Evolutionary conservation across 1,140 invertebrate genomes (phyloP), one percentile per base, ranked within the genome.

Genomic region (Propsilocerus akamusi): DNA sequence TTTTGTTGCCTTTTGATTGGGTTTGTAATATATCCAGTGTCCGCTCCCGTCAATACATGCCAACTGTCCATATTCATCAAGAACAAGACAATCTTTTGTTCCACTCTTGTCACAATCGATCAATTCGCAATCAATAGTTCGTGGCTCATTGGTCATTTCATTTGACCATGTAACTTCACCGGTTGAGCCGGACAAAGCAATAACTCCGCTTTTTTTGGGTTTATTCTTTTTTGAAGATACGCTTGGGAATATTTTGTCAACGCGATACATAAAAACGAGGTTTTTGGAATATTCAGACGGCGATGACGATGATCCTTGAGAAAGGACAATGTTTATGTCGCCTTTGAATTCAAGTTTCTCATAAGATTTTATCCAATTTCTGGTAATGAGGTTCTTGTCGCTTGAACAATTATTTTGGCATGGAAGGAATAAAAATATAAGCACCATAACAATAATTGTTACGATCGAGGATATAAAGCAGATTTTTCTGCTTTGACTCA

Each of bases 261-360:
- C 77, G 54, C 75, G 67, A 56, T 81, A 75, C 23, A 86, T 73
- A 52, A 83, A 75, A 54, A 83, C 76, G 6, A 86, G 60, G 68
- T 82, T 83, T 48, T 66, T 75, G 54, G 66, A 76, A 59, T 70
- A 71, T 52, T 68, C n/a, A n/a, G n/a, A n/a, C n/a, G n/a, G n/a
- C n/a, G n/a, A n/a, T n/a, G n/a, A n/a, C n/a, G n/a, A n/a, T n/a
- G n/a, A n/a, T n/a, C n/a, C n/a, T n/a, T n/a, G n/a, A n/a, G n/a
- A n/a, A n/a, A n/a, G n/a, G 5, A 84, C 76, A 0, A 83, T 71
- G 57, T 79, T 77, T 7, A 86, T 77, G 26, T 72, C 71, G 10
- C 82, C 81, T 49, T 77, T 76, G 4, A 86, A 59, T 63, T 86
- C 83, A 52, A 84, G 72, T 55, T 76, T 75, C 49, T 79, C 71